Evolutionary conservation across 64 coral and sea anemone genomes (phyloP).

Genomic region (Dendrophyllia cribrosa): DNA sequence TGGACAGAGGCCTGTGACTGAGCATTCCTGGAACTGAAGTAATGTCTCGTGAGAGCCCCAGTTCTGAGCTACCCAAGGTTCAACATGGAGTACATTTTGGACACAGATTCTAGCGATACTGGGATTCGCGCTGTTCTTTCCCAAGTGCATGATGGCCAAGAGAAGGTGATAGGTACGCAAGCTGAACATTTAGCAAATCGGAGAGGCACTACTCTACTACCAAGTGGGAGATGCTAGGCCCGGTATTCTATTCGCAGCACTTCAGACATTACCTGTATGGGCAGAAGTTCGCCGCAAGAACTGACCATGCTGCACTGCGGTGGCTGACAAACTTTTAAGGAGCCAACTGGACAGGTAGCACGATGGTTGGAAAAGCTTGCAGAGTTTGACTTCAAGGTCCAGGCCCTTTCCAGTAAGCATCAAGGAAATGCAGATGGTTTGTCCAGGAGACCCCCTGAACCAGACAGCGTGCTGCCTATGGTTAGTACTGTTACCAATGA

Average conservation of each 20-base stretch:
- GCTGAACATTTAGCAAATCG: conserved; percentile 26
- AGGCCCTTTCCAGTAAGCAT: no score
- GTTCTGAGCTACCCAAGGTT: not conserved
- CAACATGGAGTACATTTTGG: conserved; percentile 44
- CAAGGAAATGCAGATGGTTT: no score
- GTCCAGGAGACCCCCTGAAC: no score
- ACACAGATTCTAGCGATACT: conserved; percentile 58
- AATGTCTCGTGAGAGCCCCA: not conserved
- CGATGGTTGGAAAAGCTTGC: no score
- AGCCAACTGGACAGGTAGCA: no score
- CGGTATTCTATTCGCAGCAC: conserved; percentile 22
- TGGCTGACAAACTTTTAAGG: no score
- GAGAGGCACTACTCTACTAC: conserved; percentile 57
- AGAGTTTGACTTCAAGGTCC: no score
- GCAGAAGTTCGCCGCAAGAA: conserved; percentile 27
- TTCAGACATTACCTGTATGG: conserved; percentile 66
- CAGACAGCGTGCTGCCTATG: no score
- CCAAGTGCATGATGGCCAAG: conserved; percentile 37
- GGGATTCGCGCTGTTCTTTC: conserved; percentile 62
- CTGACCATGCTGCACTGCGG: conserved; percentile 56
- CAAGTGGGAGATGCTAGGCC: conserved; percentile 38
- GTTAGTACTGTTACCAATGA: no score
- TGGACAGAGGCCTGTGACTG: not conserved
- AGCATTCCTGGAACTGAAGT: conserved; percentile 12
- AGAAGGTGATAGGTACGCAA: conserved; percentile 57